A percentile compares a stretch with the other conserved stretches of the same genome.
These are phyloP conservation scores for Molanna angustata DNA, from an alignment of 2,888 invertebrate species.

Conservation along the genomic window DNA sequence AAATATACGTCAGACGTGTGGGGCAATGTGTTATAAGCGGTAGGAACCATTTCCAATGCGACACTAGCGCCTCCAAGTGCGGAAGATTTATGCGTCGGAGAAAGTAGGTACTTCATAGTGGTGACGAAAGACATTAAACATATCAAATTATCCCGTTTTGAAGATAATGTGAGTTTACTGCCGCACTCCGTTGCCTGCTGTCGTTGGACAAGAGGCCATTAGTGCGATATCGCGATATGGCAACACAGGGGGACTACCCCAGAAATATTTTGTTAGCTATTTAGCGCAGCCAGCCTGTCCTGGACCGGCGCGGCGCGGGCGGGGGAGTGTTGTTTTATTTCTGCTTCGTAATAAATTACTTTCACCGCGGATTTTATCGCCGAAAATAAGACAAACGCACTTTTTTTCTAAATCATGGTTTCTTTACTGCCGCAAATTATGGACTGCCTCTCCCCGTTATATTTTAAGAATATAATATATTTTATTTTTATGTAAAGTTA, in stretches of 20 bases:
- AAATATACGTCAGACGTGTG: too few species aligned
- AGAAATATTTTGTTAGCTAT: slow-evolving; percentile 25
- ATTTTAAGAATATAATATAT: too few species aligned
- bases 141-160: slow-evolving; percentile 25
- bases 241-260: slow-evolving; percentile 6
- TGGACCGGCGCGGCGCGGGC: background rate
- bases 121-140: slow-evolving; percentile 22
- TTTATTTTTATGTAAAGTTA: too few species aligned
- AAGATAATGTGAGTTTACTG: slow-evolving; percentile 27
- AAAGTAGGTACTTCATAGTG: too few species aligned
- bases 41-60: too few species aligned
- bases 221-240: slow-evolving; percentile 18
- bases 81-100: too few species aligned
- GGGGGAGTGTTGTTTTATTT: slow-evolving; percentile 19
- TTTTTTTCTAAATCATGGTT: too few species aligned
- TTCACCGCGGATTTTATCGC: slow-evolving; percentile 6
- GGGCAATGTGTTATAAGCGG: too few species aligned
- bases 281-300: slow-evolving; percentile 8
- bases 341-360: slow-evolving; percentile 26
- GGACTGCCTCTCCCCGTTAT: too few species aligned
- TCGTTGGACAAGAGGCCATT: slow-evolving; percentile 19
- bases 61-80: too few species aligned
- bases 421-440: too few species aligned
- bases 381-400: background rate
- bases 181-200: slow-evolving; percentile 8